Conservation (phyloP, 2,888 invertebrate species). For the Andrena hattorfiana region DNA sequence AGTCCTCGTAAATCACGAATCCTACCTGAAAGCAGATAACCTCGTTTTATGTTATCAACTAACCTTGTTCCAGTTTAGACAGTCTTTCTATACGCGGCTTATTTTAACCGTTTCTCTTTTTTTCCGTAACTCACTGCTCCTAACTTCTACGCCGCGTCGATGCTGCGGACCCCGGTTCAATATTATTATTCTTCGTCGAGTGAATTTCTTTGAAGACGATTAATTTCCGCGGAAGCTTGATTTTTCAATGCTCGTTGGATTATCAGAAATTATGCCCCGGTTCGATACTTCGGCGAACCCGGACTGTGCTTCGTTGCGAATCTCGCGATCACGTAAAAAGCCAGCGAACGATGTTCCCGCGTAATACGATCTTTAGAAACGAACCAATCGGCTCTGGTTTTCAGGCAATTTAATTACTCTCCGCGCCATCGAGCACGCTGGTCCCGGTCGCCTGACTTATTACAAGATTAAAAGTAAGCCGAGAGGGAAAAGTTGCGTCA, state of each 20-base stretch:
- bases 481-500: constrained; percentile 30
- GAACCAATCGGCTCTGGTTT: not conserved
- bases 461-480: constrained; percentile 50
- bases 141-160: not conserved
- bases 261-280: not conserved
- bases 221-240: not conserved
- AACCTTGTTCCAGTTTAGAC: constrained; percentile 54
- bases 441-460: constrained; percentile 27
- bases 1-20: constrained; percentile 47
- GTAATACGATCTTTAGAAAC: constrained; percentile 8
- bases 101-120: constrained; percentile 10
- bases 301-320: not conserved
- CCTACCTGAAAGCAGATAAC: constrained; percentile 48
- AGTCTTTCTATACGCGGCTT: constrained; percentile 17
- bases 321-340: not conserved
- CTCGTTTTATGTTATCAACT: constrained; percentile 55
- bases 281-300: not conserved
- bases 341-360: constrained; percentile 9
- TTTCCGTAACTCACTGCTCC: constrained; percentile 4
- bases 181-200: not conserved
- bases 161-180: not conserved
- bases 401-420: constrained; percentile 51
- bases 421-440: constrained; percentile 21
- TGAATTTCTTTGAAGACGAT: not conserved
- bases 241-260: not conserved